Percentiles rank a stretch among this genome's conserved stretches.
Evolutionary conservation across 2,797 vertebrate species (phyloP).

Genomic region (Chaenodraco wilsoni): DNA sequence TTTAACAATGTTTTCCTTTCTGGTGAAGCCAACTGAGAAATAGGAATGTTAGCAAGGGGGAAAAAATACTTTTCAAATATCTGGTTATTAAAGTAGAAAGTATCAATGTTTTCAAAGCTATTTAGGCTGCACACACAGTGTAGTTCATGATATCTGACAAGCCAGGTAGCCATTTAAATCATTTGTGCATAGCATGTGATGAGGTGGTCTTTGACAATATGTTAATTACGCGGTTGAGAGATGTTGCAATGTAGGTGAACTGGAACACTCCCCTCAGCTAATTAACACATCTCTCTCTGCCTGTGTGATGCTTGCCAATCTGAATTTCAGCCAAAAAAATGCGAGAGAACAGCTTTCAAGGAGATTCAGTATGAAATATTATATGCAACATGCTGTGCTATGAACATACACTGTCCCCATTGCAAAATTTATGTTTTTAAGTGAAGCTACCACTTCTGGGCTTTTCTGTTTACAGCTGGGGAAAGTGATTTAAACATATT

Average conservation of each 20-base stretch:
- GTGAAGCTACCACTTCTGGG: conserved; percentile 24
- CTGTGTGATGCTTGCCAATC: conserved; percentile 16
- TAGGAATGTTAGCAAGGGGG: neutral
- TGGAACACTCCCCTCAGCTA: conserved; percentile 28
- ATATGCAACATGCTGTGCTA: conserved; percentile 55
- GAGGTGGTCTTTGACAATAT: conserved; percentile 32
- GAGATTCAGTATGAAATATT: conserved; percentile 13
- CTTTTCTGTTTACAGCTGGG: conserved; percentile 24
- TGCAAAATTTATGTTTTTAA: neutral
- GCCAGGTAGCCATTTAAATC: conserved; percentile 38
- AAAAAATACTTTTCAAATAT: neutral
- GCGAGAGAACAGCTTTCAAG: conserved; percentile 3
- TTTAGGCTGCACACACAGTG: conserved; percentile 13
- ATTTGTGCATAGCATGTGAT: conserved; percentile 9
- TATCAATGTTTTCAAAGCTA: neutral
- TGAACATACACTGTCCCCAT: conserved; percentile 11
- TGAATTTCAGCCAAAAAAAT: conserved; percentile 21
- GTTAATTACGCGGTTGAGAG: conserved; percentile 27
- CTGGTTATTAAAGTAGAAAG: neutral
- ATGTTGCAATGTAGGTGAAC: conserved; percentile 34
- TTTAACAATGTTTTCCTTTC: neutral
- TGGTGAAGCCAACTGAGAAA: neutral
- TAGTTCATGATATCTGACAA: neutral
- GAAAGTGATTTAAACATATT: conserved; percentile 24
- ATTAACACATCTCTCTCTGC: conserved; percentile 5